Conservation (phyloP, 2,113 vertebrate genomes). For the Macrotis lagotis region DNA sequence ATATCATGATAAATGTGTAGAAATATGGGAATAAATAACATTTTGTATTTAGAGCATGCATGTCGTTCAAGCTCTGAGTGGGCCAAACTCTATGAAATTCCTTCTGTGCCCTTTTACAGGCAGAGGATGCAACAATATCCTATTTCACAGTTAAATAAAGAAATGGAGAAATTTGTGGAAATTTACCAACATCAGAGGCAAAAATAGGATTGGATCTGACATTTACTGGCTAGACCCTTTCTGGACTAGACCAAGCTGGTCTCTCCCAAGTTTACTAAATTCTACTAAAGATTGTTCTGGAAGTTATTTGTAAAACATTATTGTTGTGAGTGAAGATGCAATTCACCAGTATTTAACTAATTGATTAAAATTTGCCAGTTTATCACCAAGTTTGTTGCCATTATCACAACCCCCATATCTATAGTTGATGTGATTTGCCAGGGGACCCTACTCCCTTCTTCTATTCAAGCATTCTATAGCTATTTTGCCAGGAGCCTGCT, state of each 20-base stretch:
- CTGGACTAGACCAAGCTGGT: neutral
- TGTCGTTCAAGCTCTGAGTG: neutral
- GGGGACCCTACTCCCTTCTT: neutral
- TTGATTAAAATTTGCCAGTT: neutral
- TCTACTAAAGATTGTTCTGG: neutral
- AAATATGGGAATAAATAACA: neutral
- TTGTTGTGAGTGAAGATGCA: neutral
- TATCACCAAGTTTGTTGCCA: neutral
- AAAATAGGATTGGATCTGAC: neutral
- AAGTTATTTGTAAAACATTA: neutral
- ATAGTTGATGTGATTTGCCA: neutral
- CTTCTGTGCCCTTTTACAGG: neutral
- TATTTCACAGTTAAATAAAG: slow-evolving; percentile 17
- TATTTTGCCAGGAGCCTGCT: neutral
- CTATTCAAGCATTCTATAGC: neutral
- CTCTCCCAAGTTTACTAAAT: neutral
- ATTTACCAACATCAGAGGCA: neutral
- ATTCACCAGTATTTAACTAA: neutral
- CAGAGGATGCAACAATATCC: slow-evolving; percentile 17
- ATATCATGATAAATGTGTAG: neutral
- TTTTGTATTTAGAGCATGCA: slow-evolving; percentile 6
- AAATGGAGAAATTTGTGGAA: neutral
- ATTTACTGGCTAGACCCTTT: neutral
- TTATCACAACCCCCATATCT: neutral
- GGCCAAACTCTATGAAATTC: neutral